Evolutionary conservation across 2,113 vertebrate genomes (phyloP).

Genomic region (Percina caprodes): DNA sequence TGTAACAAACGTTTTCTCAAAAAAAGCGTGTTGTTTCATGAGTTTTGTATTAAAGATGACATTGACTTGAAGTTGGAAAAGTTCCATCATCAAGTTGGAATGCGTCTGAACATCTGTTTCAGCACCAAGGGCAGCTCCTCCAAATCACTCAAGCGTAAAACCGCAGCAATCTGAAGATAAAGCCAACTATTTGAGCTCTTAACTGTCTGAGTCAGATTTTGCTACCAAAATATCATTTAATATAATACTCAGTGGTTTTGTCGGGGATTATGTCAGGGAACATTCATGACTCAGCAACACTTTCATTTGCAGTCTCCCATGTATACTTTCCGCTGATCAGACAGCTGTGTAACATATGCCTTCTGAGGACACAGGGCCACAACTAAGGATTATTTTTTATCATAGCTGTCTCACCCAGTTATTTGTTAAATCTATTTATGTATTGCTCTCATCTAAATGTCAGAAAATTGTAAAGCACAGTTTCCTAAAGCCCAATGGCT

Average conservation of each 20-base stretch:
- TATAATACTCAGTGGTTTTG: background rate
- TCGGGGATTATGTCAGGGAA: background rate
- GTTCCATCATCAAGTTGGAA: background rate
- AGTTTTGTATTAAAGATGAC: background rate
- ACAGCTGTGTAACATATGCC: background rate
- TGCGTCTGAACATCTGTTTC: conserved; percentile 38
- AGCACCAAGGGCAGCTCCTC: conserved; percentile 77
- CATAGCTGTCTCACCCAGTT: background rate
- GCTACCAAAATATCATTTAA: background rate
- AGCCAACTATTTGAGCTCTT: background rate
- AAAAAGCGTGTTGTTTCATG: background rate
- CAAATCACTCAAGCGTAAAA: background rate
- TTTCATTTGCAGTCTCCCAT: background rate
- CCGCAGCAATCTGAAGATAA: background rate
- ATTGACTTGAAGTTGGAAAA: background rate
- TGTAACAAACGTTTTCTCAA: background rate
- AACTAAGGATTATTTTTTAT: background rate
- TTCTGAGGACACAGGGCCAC: background rate
- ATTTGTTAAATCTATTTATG: background rate
- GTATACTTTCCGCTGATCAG: background rate
- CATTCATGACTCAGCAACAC: conserved; percentile 59
- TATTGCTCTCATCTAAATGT: no score
- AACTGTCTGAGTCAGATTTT: background rate
- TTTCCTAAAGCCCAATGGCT: background rate
- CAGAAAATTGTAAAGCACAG: no score